These are phyloP conservation scores for Drymodes brunneopygia DNA, from an alignment of 2,113 vertebrate species.

Conservation along the genomic window DNA sequence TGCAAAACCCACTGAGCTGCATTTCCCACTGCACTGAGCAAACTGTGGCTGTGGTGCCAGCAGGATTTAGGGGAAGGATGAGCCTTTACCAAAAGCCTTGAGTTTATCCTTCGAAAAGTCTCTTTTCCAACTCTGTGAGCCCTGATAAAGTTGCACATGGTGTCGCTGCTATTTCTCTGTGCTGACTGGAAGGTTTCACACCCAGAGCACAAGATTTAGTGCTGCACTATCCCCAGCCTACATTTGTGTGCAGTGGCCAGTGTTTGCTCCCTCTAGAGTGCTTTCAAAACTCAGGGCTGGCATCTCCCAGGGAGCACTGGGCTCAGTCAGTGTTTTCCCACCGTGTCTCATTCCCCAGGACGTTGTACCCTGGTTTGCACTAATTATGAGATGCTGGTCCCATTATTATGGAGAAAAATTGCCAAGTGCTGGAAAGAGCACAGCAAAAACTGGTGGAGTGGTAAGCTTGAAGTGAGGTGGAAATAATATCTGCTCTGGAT, in stretches of 20 bases:
- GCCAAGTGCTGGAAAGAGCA: not conserved
- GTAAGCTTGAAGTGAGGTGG: not conserved
- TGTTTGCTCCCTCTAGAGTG: fast-evolving
- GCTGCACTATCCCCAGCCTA: not conserved
- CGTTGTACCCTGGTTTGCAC: fast-evolving
- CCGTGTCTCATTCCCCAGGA: not conserved
- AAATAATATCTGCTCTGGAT: not conserved
- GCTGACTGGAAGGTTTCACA: not conserved
- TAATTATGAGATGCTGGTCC: not conserved
- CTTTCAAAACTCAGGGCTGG: not conserved
- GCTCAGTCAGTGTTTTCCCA: not conserved
- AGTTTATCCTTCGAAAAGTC: not conserved
- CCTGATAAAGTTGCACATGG: fast-evolving
- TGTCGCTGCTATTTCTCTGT: not conserved
- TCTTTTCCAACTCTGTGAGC: not conserved
- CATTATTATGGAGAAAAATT: not conserved
- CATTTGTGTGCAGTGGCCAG: not conserved
- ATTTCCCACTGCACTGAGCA: not conserved
- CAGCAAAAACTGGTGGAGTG: not conserved
- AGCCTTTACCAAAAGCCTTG: not conserved
- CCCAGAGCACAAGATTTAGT: not conserved
- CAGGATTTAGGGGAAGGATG: not conserved
- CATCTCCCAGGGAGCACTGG: not conserved
- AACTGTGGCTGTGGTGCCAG: not conserved
- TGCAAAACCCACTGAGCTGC: not conserved